Evolutionary conservation across 64 coral and sea anemone species (phyloP).

Genomic region (Hydrozoanthus tunicans): DNA sequence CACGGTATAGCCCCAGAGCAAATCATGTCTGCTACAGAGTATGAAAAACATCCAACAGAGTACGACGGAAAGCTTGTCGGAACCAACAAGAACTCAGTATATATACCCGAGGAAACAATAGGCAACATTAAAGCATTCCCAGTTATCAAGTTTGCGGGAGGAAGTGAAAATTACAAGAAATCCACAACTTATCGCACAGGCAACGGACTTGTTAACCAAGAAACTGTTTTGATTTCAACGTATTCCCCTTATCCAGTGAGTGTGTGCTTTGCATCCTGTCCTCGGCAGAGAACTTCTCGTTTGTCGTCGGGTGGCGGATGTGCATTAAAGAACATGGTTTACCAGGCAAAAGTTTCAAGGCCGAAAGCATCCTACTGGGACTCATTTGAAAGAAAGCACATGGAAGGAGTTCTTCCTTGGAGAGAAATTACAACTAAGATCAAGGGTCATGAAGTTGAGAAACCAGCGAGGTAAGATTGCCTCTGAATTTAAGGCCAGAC

Average conservation of each 20-base stretch:
- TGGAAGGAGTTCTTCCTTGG: neutral
- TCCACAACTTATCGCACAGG: no score
- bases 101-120: neutral
- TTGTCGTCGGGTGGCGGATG: neutral
- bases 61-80: neutral
- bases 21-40: neutral
- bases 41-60: neutral
- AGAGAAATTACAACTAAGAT: neutral
- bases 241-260: neutral
- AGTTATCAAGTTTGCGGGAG: neutral
- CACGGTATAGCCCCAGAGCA: neutral
- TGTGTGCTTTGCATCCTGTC: conserved; percentile 2
- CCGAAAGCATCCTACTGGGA: neutral
- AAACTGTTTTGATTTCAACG: neutral
- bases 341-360: neutral
- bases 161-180: no score
- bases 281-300: neutral
- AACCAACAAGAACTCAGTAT: neutral
- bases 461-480: neutral
- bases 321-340: neutral
- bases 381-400: neutral
- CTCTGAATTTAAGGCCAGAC: no score
- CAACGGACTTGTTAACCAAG: neutral
- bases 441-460: neutral
- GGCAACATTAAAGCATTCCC: neutral